Evolutionary conservation across 2,888 invertebrate species (phyloP).

Genomic region (Craniophora ligustri): DNA sequence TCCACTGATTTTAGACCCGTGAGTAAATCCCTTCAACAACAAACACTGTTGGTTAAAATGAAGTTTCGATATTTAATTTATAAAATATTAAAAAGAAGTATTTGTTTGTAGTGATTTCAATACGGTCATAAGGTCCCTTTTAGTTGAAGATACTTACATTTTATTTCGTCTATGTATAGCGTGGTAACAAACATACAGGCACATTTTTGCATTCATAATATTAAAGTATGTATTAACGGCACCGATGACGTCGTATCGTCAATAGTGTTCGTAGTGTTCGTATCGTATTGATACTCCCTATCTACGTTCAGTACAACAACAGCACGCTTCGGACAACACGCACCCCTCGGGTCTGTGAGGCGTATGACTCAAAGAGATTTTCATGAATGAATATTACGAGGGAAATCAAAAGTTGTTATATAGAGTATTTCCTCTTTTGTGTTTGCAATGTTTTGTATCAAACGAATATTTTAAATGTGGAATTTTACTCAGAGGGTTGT

Average conservation of each 20-base stretch:
- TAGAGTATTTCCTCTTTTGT: constrained; percentile 20
- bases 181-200: too few relatives aligned
- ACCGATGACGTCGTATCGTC: background rate
- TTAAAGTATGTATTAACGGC: too few relatives aligned
- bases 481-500: background rate
- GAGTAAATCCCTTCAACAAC: too few relatives aligned
- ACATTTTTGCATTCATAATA: too few relatives aligned
- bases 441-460: constrained; percentile 21
- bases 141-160: too few relatives aligned
- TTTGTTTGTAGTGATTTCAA: too few relatives aligned
- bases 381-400: constrained; percentile 45
- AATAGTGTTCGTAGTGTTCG: background rate
- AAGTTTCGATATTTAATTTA: too few relatives aligned
- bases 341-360: constrained; percentile 34
- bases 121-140: too few relatives aligned
- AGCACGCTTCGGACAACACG: constrained; percentile 4
- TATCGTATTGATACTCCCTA: background rate
- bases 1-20: constrained; percentile 29
- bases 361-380: constrained; percentile 53
- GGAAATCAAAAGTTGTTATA: constrained; percentile 31
- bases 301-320: constrained; percentile 24
- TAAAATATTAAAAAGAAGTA: too few relatives aligned
- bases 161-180: too few relatives aligned
- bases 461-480: constrained; percentile 7
- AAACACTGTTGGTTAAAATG: too few relatives aligned